A percentile compares a stretch with the other conserved stretches of the same genome.
phyloP scores from a whole-genome alignment of 2,113 vertebrate species.

The Megaleporinus macrocephalus region DNA sequence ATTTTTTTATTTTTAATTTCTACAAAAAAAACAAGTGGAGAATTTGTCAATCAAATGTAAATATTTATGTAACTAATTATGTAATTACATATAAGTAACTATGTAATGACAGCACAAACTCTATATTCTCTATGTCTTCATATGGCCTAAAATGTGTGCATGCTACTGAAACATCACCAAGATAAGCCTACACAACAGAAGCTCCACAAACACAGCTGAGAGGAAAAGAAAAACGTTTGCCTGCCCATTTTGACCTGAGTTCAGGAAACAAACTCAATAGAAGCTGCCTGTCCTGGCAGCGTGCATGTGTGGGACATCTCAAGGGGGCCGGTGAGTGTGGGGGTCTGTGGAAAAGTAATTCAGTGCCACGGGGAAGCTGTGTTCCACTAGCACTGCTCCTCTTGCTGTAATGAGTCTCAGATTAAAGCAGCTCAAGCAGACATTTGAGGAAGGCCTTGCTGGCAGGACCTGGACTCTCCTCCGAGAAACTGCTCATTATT shows the following conservation, averaged over 20 bases:
- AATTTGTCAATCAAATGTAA: no score
- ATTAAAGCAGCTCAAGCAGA: slow-evolving; percentile 77
- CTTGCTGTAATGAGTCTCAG: slow-evolving; percentile 78
- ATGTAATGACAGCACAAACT: no score
- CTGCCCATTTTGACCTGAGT: slow-evolving; percentile 40
- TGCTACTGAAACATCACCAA: background rate
- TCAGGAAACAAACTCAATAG: slow-evolving; percentile 76
- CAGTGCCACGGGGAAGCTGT: slow-evolving; percentile 75
- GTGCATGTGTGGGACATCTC: slow-evolving; percentile 51
- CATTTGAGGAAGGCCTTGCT: slow-evolving; percentile 78
- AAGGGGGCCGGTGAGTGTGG: slow-evolving; percentile 44
- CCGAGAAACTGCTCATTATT: slow-evolving; percentile 78
- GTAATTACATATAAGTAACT: no score
- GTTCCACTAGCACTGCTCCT: slow-evolving; percentile 74
- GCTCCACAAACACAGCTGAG: background rate
- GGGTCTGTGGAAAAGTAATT: slow-evolving; percentile 75
- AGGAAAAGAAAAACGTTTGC: background rate
- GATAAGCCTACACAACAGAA: background rate
- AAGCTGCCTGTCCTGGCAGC: slow-evolving; percentile 51
- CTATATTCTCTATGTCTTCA: no score
- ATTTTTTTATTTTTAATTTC: no score
- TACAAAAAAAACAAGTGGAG: no score
- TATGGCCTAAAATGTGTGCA: no score
- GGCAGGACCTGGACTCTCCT: slow-evolving; percentile 70
- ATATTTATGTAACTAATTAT: no score